Evolutionary conservation across 2,113 vertebrate species (phyloP).

Genomic region (Spizaetus ornatus): DNA sequence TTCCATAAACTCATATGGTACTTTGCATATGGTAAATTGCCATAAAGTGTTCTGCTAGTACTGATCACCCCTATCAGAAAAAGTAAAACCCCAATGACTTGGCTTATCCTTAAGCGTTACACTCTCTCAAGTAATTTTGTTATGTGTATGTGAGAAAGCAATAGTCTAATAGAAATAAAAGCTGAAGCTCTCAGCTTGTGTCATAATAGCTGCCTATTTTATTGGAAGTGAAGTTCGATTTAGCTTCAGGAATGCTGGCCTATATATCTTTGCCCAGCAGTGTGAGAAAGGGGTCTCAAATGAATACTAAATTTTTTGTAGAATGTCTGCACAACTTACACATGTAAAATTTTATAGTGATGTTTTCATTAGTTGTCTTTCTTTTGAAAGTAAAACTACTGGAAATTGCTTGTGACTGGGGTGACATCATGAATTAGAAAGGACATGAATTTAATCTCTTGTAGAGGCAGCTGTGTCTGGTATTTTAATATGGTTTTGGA

Average conservation of each 20-base stretch:
- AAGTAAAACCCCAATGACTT: background rate
- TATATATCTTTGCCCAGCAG: background rate
- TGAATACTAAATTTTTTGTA: background rate
- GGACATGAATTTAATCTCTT: slow-evolving; percentile 51
- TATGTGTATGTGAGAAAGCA: background rate
- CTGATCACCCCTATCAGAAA: background rate
- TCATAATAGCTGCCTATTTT: background rate
- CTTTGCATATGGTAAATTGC: background rate
- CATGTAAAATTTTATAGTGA: slow-evolving; percentile 23
- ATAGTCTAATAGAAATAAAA: background rate
- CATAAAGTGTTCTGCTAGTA: background rate
- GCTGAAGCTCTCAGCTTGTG: background rate
- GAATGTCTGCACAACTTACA: background rate
- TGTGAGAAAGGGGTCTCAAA: slow-evolving; percentile 2
- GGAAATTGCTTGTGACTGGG: slow-evolving; percentile 51
- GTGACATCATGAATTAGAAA: slow-evolving; percentile 57
- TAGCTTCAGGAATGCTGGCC: background rate
- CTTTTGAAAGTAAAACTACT: slow-evolving; percentile 14
- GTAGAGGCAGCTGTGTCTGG: slow-evolving; percentile 10
- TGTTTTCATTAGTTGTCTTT: slow-evolving; percentile 52
- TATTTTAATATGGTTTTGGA: slow-evolving; percentile 51
- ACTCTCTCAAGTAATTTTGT: background rate
- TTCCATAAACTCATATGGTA: background rate
- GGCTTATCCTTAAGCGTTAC: background rate
- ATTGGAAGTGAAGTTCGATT: slow-evolving; percentile 25